Conservation (phyloP, 2,888 invertebrate species). For the Lissonota sp. region DNA sequence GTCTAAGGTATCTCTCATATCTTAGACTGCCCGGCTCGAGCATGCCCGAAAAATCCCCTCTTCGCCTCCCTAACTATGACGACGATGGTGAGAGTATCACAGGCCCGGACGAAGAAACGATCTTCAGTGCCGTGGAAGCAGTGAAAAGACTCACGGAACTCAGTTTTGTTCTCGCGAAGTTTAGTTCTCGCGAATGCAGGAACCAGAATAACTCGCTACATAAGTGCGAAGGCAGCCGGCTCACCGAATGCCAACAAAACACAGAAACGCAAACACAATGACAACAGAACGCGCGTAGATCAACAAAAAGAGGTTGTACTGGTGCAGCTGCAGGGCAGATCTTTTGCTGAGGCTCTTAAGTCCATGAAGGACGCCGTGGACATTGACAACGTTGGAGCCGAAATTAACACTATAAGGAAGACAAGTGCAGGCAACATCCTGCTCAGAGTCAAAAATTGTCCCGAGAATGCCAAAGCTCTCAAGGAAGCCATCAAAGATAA, state of each 20-base stretch:
- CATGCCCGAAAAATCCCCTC: too few relatives aligned
- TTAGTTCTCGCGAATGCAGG: background rate
- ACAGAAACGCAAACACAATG: background rate
- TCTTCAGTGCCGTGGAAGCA: background rate
- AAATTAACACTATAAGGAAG: conserved; percentile 14
- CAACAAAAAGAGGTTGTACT: background rate
- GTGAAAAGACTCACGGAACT: background rate
- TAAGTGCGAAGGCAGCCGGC: too few relatives aligned
- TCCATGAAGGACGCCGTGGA: conserved; percentile 44
- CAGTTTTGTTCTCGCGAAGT: too few relatives aligned
- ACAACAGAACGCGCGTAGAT: background rate
- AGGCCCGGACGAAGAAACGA: too few relatives aligned
- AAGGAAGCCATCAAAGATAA: conserved; percentile 31
- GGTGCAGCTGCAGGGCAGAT: conserved; percentile 16
- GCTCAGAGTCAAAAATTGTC: conserved; percentile 25
- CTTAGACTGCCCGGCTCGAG: too few relatives aligned
- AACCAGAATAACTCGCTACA: background rate
- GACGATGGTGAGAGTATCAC: too few relatives aligned
- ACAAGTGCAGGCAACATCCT: conserved; percentile 22
- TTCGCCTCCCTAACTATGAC: too few relatives aligned
- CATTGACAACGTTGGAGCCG: conserved; percentile 26
- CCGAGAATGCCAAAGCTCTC: conserved; percentile 42
- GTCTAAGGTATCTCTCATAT: too few relatives aligned
- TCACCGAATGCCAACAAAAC: too few relatives aligned
- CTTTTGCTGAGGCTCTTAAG: conserved; percentile 42